These are phyloP conservation scores for Copidosoma floridanum DNA, from an alignment of 1,140 invertebrate genomes.

Conservation along the genomic window DNA sequence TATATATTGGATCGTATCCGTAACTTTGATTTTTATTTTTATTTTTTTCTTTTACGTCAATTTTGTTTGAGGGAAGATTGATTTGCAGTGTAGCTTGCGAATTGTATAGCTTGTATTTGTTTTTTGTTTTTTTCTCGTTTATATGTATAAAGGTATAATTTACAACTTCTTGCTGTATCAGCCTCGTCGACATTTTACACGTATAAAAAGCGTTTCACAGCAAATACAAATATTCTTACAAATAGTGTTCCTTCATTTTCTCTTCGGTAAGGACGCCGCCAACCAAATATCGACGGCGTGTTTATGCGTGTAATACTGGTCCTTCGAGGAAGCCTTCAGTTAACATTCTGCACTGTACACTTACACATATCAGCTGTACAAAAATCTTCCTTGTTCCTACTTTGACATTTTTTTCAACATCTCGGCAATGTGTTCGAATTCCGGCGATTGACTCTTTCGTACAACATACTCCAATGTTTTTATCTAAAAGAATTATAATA, in stretches of 20 bases:
- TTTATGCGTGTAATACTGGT: constrained; percentile 9
- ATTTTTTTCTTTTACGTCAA: too few relatives aligned
- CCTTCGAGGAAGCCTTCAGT: constrained; percentile 9
- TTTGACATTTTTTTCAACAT: constrained; percentile 43
- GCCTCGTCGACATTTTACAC: background rate
- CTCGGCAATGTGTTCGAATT: constrained; percentile 43
- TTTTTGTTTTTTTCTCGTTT: too few relatives aligned
- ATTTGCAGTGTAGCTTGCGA: too few relatives aligned
- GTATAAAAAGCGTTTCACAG: constrained; percentile 4
- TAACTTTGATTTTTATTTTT: too few relatives aligned
- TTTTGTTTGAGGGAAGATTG: too few relatives aligned
- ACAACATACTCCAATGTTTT: constrained; percentile 42
- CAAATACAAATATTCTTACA: constrained; percentile 7
- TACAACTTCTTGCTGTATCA: background rate
- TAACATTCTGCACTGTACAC: constrained; percentile 7
- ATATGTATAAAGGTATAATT: constrained; percentile 16
- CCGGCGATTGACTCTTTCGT: constrained; percentile 40
- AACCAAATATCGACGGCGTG: too few relatives aligned
- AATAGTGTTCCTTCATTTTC: background rate
- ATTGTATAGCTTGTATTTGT: too few relatives aligned
- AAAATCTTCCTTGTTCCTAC: constrained; percentile 8
- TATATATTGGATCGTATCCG: too few relatives aligned
- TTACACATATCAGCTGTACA: background rate
- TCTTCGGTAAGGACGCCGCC: too few relatives aligned
- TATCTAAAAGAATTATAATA: constrained; percentile 31